phyloP scores from a whole-genome alignment of 2,113 vertebrate species.

The Megaleporinus macrocephalus region DNA sequence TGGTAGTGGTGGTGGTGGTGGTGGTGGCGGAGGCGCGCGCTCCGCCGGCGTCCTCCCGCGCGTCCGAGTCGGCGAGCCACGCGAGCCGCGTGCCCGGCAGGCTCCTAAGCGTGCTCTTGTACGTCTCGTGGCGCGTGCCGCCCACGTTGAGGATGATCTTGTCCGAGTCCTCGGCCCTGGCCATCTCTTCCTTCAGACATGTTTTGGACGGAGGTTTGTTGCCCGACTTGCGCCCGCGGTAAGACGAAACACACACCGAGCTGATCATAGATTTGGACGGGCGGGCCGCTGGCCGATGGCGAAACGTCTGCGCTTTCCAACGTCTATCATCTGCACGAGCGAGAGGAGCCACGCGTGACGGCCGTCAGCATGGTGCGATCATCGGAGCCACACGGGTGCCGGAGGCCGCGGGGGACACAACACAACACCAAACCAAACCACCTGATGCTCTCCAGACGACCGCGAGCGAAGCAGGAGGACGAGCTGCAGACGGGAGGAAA shows the following conservation, averaged over 20 bases:
- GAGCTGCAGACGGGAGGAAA: background rate
- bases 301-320: constrained; percentile 25
- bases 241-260: constrained; percentile 99
- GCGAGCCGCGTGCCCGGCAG: constrained; percentile 94
- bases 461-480: background rate
- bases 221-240: constrained; percentile 97
- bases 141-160: constrained; percentile 97
- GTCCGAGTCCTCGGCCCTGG: constrained; percentile 92
- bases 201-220: constrained; percentile 98
- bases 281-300: constrained; percentile 38
- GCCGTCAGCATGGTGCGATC: constrained; percentile 6
- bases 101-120: constrained; percentile 93
- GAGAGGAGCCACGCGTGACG: constrained; percentile 7
- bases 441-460: constrained; percentile 43
- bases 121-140: constrained; percentile 96
- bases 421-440: constrained; percentile 69
- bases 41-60: constrained; percentile 61
- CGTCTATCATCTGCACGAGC: constrained; percentile 10
- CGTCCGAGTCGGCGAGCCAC: constrained; percentile 88
- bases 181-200: constrained; percentile 98
- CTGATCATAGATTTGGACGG: constrained; percentile 90
- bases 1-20: background rate
- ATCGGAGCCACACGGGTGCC: background rate
- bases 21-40: background rate
- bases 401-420: constrained; percentile 16